These are phyloP conservation scores for Gallinago media DNA, from an alignment of 2,113 vertebrate genomes.

Conservation along the genomic window DNA sequence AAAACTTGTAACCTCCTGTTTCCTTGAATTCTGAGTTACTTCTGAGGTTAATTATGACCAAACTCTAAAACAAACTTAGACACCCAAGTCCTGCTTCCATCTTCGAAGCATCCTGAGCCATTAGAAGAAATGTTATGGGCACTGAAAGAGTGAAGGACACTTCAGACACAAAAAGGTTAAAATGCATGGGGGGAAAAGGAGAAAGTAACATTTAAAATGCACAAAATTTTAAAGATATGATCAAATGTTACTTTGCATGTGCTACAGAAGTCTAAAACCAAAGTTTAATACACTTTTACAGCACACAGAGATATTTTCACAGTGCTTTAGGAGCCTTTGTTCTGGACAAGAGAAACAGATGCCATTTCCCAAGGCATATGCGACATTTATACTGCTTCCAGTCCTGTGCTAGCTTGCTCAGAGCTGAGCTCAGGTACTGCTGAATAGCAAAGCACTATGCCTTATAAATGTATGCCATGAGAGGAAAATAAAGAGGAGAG, in stretches of 20 bases:
- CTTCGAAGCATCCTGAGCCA: not conserved
- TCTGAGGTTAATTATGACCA: not conserved
- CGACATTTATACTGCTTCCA: not conserved
- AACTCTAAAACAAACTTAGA: not conserved
- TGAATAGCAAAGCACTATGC: not conserved
- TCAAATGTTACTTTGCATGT: not conserved
- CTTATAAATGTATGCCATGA: not conserved
- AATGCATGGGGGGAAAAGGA: not conserved
- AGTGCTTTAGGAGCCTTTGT: not conserved
- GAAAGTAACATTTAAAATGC: not conserved
- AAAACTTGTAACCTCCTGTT: not conserved
- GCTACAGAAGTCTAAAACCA: not conserved
- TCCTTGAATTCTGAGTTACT: not conserved
- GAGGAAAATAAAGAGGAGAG: not conserved
- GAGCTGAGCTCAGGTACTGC: not conserved
- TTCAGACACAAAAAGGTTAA: not conserved
- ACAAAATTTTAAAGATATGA: not conserved
- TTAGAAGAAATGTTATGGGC: not conserved
- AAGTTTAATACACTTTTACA: not conserved
- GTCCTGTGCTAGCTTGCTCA: not conserved
- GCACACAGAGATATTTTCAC: not conserved
- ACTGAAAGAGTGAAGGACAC: not conserved
- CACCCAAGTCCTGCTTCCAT: not conserved
- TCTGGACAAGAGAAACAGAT: not conserved
- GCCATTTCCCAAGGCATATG: not conserved